These are phyloP conservation scores for Plemyria rubiginata DNA, from an alignment of 2,888 invertebrate species.

Conservation along the genomic window DNA sequence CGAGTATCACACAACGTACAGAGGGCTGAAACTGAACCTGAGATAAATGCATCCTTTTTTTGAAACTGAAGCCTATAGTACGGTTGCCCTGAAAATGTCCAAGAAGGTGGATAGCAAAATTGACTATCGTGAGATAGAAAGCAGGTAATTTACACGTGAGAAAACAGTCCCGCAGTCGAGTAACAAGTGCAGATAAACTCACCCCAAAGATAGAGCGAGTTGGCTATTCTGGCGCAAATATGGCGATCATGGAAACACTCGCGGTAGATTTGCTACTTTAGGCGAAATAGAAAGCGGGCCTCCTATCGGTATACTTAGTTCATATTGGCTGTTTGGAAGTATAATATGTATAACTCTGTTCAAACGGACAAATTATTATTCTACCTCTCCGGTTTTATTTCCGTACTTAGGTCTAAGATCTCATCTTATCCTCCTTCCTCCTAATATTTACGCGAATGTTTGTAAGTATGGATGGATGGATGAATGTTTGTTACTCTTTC, in stretches of 20 bases:
- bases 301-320: no score
- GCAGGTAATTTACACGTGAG: background rate
- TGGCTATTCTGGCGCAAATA: background rate
- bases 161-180: background rate
- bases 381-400: background rate
- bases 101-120: background rate
- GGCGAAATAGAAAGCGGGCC: conserved; percentile 4
- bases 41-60: no score
- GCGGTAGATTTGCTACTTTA: background rate
- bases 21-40: no score
- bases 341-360: background rate
- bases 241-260: conserved; percentile 16
- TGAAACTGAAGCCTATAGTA: background rate
- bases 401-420: no score
- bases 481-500: no score
- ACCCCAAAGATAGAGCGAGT: conserved; percentile 1
- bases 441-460: no score
- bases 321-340: conserved; percentile 2
- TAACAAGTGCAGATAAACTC: conserved; percentile 8
- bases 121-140: background rate
- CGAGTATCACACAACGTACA: no score
- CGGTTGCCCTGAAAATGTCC: background rate
- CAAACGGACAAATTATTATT: background rate
- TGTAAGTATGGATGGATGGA: no score
- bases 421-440: no score